Evolutionary conservation across 2,113 vertebrate species (phyloP).

Genomic region (Trichechus manatus): DNA sequence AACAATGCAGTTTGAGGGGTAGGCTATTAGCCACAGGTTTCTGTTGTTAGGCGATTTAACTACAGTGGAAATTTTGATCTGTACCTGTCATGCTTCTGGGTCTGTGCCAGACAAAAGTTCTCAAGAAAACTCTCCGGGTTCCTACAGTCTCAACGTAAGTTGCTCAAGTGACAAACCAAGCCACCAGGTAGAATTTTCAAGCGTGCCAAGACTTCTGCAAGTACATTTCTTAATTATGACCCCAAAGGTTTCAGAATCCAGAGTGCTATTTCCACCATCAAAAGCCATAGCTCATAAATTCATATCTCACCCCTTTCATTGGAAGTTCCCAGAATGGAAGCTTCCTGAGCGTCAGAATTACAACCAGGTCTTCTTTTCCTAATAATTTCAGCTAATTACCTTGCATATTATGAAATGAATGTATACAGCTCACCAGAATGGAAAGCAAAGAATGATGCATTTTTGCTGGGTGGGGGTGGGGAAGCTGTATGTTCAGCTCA

Average conservation of each 20-base stretch:
- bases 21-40: not conserved
- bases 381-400: not conserved
- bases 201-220: not conserved
- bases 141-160: constrained; percentile 30
- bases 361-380: not conserved
- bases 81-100: not conserved
- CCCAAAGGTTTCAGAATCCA: not conserved
- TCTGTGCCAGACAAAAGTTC: not conserved
- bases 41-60: not conserved
- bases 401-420: not conserved
- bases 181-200: not conserved
- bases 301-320: not conserved
- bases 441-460: constrained; percentile 40
- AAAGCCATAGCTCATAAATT: not conserved
- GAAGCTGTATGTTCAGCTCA: constrained; percentile 61
- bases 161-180: not conserved
- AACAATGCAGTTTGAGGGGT: not conserved
- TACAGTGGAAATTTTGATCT: constrained; percentile 21
- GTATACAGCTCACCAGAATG: constrained; percentile 13
- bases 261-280: not conserved
- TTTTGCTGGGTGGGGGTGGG: not conserved
- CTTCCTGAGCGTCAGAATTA: not conserved
- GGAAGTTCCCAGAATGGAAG: not conserved
- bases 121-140: constrained; percentile 42
- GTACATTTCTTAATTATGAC: not conserved